phyloP scores from a whole-genome alignment of 2,797 vertebrate genomes.

The Ctenopoma multispine region DNA sequence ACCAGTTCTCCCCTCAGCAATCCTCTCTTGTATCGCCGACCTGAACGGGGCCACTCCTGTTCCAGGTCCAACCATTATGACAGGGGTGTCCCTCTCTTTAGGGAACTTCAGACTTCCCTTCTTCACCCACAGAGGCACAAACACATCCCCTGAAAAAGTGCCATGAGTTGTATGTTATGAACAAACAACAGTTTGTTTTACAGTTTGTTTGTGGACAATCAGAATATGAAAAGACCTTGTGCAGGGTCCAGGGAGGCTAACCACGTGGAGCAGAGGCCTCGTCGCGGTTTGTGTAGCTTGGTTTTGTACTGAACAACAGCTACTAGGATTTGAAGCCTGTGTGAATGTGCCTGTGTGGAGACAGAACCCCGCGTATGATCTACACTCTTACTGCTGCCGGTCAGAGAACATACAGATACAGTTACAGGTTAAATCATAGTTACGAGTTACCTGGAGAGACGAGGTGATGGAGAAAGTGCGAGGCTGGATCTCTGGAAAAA shows the following conservation, averaged over 20 bases:
- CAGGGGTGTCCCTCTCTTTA: constrained; percentile 73
- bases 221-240: constrained; percentile 72
- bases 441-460: constrained; percentile 85
- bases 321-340: constrained; percentile 89
- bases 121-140: constrained; percentile 93
- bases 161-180: too few species aligned
- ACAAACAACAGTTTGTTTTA: too few species aligned
- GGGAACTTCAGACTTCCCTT: constrained; percentile 90
- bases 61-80: constrained; percentile 95
- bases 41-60: constrained; percentile 97
- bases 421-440: neutral
- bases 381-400: neutral
- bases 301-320: constrained; percentile 94
- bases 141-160: constrained; percentile 76
- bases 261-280: constrained; percentile 95
- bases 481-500: constrained; percentile 92
- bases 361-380: neutral
- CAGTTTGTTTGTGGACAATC: too few species aligned
- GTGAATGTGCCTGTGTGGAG: constrained; percentile 83
- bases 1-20: constrained; percentile 82
- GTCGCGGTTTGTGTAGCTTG: constrained; percentile 85
- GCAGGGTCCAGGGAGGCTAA: constrained; percentile 89
- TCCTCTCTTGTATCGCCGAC: constrained; percentile 90
- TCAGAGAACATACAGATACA: neutral
- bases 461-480: constrained; percentile 96